phyloP scores from a whole-genome alignment of 2,888 invertebrate species.

The Thelaira solivaga region DNA sequence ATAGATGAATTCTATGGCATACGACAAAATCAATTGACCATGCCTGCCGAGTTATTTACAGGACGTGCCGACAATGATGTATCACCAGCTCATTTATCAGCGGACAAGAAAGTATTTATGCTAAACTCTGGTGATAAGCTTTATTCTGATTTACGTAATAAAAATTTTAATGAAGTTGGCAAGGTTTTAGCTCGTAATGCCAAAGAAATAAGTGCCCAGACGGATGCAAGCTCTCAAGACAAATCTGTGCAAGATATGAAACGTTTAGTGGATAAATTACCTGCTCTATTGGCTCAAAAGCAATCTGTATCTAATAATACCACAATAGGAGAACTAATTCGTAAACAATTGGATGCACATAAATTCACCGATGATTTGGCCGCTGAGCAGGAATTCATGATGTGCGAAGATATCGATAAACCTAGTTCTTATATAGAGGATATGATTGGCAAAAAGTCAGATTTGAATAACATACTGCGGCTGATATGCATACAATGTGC shows the following conservation, averaged over 20 bases:
- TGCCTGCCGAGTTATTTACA: slow-evolving; percentile 91
- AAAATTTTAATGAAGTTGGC: slow-evolving; percentile 94
- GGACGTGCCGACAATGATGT: slow-evolving; percentile 79
- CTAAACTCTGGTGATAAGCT: slow-evolving; percentile 93
- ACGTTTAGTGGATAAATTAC: slow-evolving; percentile 92
- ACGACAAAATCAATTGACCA: slow-evolving; percentile 86
- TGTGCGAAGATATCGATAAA: slow-evolving; percentile 94
- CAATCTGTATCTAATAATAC: slow-evolving; percentile 92
- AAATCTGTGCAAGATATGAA: slow-evolving; percentile 97
- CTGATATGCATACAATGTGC: slow-evolving; percentile 95
- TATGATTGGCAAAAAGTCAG: slow-evolving; percentile 89
- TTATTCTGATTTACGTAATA: slow-evolving; percentile 92
- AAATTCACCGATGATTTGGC: slow-evolving; percentile 88
- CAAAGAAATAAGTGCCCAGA: slow-evolving; percentile 88
- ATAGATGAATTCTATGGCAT: slow-evolving; percentile 97
- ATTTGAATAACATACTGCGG: slow-evolving; percentile 89
- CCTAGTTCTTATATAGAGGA: slow-evolving; percentile 93
- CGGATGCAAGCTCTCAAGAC: slow-evolving; percentile 89
- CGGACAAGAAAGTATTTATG: slow-evolving; percentile 85
- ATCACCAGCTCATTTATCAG: slow-evolving; percentile 66
- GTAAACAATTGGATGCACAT: slow-evolving; percentile 86
- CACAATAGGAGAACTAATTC: slow-evolving; percentile 94
- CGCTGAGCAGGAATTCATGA: slow-evolving; percentile 94
- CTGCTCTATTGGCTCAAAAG: slow-evolving; percentile 90
- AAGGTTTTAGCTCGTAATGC: slow-evolving; percentile 90